Base-by-base conservation (phyloP, 2,888 invertebrate species). In the Digitonthophagus gazella region DNA sequence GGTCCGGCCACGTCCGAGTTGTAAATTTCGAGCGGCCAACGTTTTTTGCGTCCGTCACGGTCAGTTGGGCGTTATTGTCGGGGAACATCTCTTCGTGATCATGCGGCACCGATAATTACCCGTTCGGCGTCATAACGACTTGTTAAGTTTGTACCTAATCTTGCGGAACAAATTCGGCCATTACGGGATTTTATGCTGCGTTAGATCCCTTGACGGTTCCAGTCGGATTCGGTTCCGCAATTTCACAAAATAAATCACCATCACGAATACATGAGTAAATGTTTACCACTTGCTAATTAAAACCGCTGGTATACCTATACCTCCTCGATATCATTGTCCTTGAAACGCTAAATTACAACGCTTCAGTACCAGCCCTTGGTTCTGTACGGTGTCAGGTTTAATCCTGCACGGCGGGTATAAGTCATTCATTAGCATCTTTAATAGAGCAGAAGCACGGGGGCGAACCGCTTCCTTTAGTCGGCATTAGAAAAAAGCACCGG, bases 401-500 rank as follows among this genome's bases (percentile, higher is more conserved):
- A 69, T 15, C n/a, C 18, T 28, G 66, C n/a, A 66, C 58, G 22
- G 16, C 28, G 66, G 65, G 22, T 69, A 67, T 68, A 68, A 68
- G 72, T 61, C 70, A 70, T 72, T 72, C 72, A 72, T 72, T 72
- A 72, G 72, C 72, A 72, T 72, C 72, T 69, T 69, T 70, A 72
- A 72, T 70, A 70, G 70, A 69, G 15, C 69, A 22, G 66, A 16
- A 64, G 63, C 63, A 66, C 66, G 69, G 63, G 66, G 69, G 69
- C 69, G 69, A 66, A 55, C 54, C 16, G 66, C 66, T 69, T 69
- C 69, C 69, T 69, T 66, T 58, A 18, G 54, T 63, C 63, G 61
- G 63, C 63, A 15, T 67, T 19, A 61, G 19, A 61, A 61, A 61
- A 18, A n/a, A 18, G 3, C 18, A 16, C n/a, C 61, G 61, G 61